Conservation (phyloP, 2,888 invertebrate species). For the Hetaerina titia region DNA sequence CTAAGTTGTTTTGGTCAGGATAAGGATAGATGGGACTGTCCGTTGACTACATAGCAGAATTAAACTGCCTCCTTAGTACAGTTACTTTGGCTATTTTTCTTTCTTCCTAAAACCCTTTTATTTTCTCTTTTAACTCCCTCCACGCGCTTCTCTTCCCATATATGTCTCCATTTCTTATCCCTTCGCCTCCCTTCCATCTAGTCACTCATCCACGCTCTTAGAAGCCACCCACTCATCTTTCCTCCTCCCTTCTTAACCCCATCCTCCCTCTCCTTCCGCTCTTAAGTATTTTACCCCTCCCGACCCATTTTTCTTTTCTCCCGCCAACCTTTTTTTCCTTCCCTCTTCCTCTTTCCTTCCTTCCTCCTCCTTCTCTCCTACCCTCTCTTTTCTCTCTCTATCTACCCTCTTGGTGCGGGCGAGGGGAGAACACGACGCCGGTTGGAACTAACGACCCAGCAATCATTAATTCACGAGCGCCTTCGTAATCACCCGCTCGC, state of each 20-base stretch:
- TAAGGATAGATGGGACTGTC: background rate
- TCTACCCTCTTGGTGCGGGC: constrained; percentile 28
- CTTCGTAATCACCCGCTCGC: constrained; percentile 62
- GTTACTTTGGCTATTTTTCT: background rate
- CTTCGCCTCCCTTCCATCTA: background rate
- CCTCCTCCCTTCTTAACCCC: background rate
- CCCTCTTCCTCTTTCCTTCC: background rate
- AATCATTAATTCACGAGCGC: constrained; percentile 66
- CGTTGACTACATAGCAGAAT: background rate
- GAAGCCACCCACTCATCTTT: background rate
- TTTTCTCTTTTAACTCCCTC: background rate
- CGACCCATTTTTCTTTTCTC: constrained; percentile 8
- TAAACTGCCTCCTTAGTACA: constrained; percentile 1
- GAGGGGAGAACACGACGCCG: constrained; percentile 21
- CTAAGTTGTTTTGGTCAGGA: constrained; percentile 12
- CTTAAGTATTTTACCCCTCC: constrained; percentile 21
- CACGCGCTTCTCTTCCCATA: background rate
- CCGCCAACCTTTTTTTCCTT: background rate
- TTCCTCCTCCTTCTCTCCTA: background rate
- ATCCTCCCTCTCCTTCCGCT: background rate
- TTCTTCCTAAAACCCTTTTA: background rate
- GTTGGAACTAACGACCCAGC: constrained; percentile 67
- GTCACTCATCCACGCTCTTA: constrained; percentile 2
- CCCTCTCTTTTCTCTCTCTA: background rate
- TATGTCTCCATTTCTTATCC: background rate